phyloP scores from a whole-genome alignment of 2,888 invertebrate genomes.

The Brachyptera putata region DNA sequence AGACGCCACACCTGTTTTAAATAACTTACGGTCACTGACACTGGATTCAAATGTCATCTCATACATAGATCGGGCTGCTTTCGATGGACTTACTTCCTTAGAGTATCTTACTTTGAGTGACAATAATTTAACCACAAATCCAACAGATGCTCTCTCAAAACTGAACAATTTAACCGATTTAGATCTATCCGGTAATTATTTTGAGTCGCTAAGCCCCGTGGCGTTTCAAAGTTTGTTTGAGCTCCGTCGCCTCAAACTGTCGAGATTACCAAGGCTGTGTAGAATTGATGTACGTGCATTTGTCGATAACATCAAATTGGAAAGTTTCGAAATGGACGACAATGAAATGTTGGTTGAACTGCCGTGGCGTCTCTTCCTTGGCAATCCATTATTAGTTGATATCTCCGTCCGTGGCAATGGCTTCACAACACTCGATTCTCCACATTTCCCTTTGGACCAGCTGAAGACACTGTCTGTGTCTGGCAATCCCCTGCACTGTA shows the following conservation, averaged over 20 bases:
- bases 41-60: conserved; percentile 73
- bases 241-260: conserved; percentile 68
- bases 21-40: conserved; percentile 53
- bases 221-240: conserved; percentile 82
- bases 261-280: conserved; percentile 60
- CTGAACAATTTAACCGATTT: conserved; percentile 53
- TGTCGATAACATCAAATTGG: conserved; percentile 78
- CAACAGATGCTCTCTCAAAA: conserved; percentile 39
- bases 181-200: conserved; percentile 12
- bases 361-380: conserved; percentile 78
- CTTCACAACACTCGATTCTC: conserved; percentile 69
- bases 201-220: conserved; percentile 51
- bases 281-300: conserved; percentile 74
- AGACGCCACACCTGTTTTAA: conserved; percentile 55
- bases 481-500: conserved; percentile 80
- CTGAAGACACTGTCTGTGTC: conserved; percentile 69
- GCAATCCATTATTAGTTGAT: conserved; percentile 71
- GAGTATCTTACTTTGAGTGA: conserved; percentile 71
- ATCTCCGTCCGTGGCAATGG: conserved; percentile 74
- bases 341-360: conserved; percentile 68
- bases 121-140: conserved; percentile 70
- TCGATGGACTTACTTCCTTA: conserved; percentile 69
- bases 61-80: conserved; percentile 64
- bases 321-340: conserved; percentile 71
- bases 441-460: conserved; percentile 78